Base-by-base conservation (phyloP, 2,113 vertebrate genomes). In the Melanostigma gelatinosum region DNA sequence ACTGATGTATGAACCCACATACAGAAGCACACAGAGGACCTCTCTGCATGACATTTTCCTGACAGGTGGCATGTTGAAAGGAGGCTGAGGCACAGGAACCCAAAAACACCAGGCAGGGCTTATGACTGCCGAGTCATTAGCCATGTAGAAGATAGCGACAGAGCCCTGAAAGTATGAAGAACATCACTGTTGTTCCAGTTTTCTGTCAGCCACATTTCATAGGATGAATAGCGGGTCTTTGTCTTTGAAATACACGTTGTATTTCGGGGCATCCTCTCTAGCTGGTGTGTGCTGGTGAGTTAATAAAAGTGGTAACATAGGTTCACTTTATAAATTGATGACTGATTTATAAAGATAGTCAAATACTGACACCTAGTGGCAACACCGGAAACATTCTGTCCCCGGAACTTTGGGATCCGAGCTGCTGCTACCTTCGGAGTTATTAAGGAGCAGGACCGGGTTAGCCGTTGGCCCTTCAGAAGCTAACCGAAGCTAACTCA, bases 361-460 rank as follows among this genome's bases (percentile, higher is more conserved):
- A 80, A 58, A 89, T 48, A 76, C 84, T 91, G 90, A 82, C 93
- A 72, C 66, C 88, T 89, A 64, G 92, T 64, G 93, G 34, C 34
- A 20, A 13, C 3, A 8, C 3, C 8, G 52, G 68, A 60, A 77
- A 10, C 2, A 11, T 27, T 15, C 5, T 50, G 11, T 13, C 1
- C 1, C 46, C 80, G 90, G 90, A 93, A 89, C 72, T 0, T 15
- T 46, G 0, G 1, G 13, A 1, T 13, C 4, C 4, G 22, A 8
- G 54, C 10, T 32, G 7, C 34, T 20, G 63, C 4, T 15, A 7
- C 1, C 44, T 6, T 20, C 87, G 88, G 87, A 89, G 1, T 20
- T 48, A 64, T 67, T 76, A 11, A 8, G 16, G 11, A n/a, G 62
- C 27, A 22, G 87, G 77, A 69, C 76, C 80, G 20, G 22, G 4